Evolutionary conservation across 1,140 invertebrate genomes (phyloP), one percentile per base, ranked within the genome.

Genomic region (Anastatus disparis): DNA sequence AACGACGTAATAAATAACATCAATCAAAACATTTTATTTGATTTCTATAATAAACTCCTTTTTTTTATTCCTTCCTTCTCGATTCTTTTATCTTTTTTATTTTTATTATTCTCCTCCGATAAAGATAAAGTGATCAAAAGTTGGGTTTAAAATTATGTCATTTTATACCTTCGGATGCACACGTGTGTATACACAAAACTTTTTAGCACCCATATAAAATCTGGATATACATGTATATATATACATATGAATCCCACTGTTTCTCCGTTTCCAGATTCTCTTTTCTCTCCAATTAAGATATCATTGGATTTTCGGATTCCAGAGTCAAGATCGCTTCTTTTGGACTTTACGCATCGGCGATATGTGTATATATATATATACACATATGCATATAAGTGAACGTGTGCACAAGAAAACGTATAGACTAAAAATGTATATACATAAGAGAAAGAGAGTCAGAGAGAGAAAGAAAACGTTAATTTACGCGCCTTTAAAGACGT

Each of bases 401-500:
- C 15, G 15, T 44, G 42, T 44, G 4, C 40, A 3, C 12, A 44
- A 13, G 15, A 20, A 48, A 12, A 38, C 24, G 40, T 9, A 55
- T 15, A 22, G 52, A 66, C 55, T 73, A 62, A 20, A 46, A n/a
- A 4, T 4, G 71, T n/a, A n/a, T n/a, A n/a, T n/a, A n/a, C n/a
- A n/a, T n/a, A n/a, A 74, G 73, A 46, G 26, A 71, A 50, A 78
- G 44, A 70, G 48, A 29, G 48, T 46, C 27, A 50, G 42, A 58
- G 70, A 72, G 42, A 35, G 68, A n/a, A 55, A 74, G 31, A 68
- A 63, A 79, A 77, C 71, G 73, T 70, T 81, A 81, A 84, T 84
- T 83, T 81, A 81, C 75, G 76, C 77, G 63, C 72, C 71, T 72
- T 56, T 78, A 75, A 80, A 78, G 77, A 75, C 73, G 66, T 72